Base-by-base conservation (phyloP, 1,140 invertebrate genomes). In the Cotesia chilonis region DNA sequence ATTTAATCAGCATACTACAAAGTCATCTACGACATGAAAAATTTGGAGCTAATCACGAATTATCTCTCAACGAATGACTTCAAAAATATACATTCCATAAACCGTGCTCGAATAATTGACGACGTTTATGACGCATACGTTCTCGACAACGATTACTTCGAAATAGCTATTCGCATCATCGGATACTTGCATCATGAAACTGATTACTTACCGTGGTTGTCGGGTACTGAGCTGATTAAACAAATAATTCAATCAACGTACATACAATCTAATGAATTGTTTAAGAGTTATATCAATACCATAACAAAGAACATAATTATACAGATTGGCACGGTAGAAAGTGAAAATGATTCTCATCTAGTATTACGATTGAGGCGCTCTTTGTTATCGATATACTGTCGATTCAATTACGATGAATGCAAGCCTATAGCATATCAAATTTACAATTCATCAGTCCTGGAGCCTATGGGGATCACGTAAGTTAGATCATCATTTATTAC, bases 21-120 rank as follows among this genome's bases (percentile, higher is more conserved):
- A 36, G 66, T 68, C 3, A 28, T 28, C 12, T 68, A 68, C 12
- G 66, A 68, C 35, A 28, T 35, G 2, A 35, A 68, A 68, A 68
- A 68, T 28, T 68, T 51, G 51, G 1, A 54, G 6, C 7, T 4
- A 4, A 14, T 68, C 4, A n/a, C 20, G 0, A 20, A 28, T 4
- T 68, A 54, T 14, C 51, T 68, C 1, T 6, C 54, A 4, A 35
- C 47, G 1, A 20, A 68, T 4, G 10, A 47, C 10, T 20, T 35
- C 17, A 36, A 55, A 12, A 55, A 35, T 5, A 68, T 68, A 10
- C 66, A 47, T 55, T 2, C 52, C 9, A 20, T 68, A 3, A 68
- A 68, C 54, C 66, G 66, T 36, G 66, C 52, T 5, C 47, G 54
- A 54, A 7, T 68, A 1, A 55, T 68, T 4, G 35, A 35, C 6